Conservation (phyloP, 2,888 invertebrate species). For the Amiota mariae region DNA sequence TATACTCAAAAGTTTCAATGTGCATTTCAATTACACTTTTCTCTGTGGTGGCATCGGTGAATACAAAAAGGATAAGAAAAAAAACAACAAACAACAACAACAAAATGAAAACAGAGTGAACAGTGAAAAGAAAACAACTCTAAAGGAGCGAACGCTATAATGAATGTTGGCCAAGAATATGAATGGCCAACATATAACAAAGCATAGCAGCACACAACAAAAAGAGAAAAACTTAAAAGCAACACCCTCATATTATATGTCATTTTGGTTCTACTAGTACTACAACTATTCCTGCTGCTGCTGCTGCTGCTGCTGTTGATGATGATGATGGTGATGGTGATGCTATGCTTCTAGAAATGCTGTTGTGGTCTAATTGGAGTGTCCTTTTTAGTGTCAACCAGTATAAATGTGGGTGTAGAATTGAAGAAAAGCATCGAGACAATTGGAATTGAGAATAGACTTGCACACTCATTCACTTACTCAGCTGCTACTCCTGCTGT, state of each 20-base stretch:
- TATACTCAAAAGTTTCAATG: conserved; percentile 60
- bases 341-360: background rate
- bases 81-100: conserved; percentile 28
- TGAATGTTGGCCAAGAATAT: conserved; percentile 5
- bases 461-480: background rate
- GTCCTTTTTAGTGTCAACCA: conserved; percentile 20
- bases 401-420: background rate
- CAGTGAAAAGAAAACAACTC: background rate
- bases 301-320: too few species aligned
- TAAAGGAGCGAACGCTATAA: background rate
- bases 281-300: too few species aligned
- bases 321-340: too few species aligned
- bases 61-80: conserved; percentile 45
- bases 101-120: too few species aligned
- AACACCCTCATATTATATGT: conserved; percentile 39
- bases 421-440: background rate
- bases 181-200: conserved; percentile 5
- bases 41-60: background rate
- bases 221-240: conserved; percentile 8
- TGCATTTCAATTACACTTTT: conserved; percentile 59
- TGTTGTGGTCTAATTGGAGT: conserved; percentile 50
- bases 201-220: conserved; percentile 40
- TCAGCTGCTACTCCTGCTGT: too few species aligned
- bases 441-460: background rate
- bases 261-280: conserved; percentile 37